These are phyloP conservation scores for Protula sp. DNA, from an alignment of 2,888 invertebrate genomes.

Conservation along the genomic window DNA sequence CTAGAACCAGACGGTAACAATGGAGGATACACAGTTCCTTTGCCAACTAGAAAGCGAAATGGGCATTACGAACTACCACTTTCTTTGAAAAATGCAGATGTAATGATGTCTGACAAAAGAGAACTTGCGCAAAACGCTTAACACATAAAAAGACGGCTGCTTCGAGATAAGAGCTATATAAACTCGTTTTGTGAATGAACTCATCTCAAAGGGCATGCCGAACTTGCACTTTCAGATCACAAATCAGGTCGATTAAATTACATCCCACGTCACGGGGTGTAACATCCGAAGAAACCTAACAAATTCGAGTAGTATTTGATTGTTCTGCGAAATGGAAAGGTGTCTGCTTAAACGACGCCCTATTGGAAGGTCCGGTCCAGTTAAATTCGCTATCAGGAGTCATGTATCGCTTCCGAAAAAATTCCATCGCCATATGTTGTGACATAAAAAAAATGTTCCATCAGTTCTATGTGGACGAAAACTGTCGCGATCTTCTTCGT, in stretches of 20 bases:
- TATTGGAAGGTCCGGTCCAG: background rate
- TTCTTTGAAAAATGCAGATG: too few species aligned
- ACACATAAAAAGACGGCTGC: background rate
- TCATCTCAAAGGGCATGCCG: background rate
- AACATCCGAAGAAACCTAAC: too few species aligned
- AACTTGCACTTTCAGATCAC: background rate
- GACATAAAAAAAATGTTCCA: too few species aligned
- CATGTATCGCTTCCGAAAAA: background rate
- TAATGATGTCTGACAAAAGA: too few species aligned
- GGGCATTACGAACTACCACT: too few species aligned
- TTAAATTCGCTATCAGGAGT: background rate
- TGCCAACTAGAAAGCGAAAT: too few species aligned
- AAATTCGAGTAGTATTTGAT: slow-evolving; percentile 1
- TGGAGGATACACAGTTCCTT: too few species aligned
- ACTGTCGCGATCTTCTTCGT: background rate
- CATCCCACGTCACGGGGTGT: background rate
- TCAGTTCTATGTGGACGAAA: background rate
- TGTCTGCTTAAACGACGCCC: background rate
- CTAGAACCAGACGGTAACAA: too few species aligned
- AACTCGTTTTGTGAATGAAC: background rate
- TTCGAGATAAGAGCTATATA: background rate
- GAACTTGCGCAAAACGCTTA: too few species aligned
- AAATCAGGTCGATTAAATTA: background rate
- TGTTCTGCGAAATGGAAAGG: background rate
- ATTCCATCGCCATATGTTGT: background rate